Percentiles rank a stretch among this genome's conserved stretches.
Evolutionary conservation across 2,888 invertebrate genomes (phyloP).

Genomic region (Eretmocerus hayati): DNA sequence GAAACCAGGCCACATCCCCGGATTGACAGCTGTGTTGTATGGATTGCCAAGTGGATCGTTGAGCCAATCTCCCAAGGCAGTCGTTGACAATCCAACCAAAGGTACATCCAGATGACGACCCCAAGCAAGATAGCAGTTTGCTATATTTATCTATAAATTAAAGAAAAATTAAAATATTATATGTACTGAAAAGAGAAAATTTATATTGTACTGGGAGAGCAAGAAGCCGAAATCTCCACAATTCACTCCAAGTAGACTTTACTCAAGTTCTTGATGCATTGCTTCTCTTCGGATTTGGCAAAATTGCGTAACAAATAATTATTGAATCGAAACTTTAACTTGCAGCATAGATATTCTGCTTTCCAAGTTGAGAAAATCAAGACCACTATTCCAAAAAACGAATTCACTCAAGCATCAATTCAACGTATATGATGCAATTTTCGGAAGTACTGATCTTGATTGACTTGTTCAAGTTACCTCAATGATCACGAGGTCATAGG

Average conservation of each 20-base stretch:
- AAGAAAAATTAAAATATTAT: not conserved
- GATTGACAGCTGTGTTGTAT: not conserved
- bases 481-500: slow-evolving; percentile 25
- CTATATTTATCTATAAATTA: slow-evolving; percentile 29
- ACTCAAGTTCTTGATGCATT: no score
- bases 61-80: slow-evolving; percentile 3
- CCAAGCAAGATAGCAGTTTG: slow-evolving; percentile 35
- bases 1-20: not conserved
- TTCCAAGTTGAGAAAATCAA: no score
- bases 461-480: slow-evolving; percentile 25
- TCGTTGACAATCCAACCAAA: not conserved
- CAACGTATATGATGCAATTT: no score
- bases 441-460: not conserved
- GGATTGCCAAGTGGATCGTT: slow-evolving; percentile 9
- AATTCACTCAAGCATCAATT: not conserved
- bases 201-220: not conserved
- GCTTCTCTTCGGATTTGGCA: no score
- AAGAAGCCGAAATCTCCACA: no score
- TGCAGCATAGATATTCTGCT: no score
- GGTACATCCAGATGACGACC: slow-evolving; percentile 33
- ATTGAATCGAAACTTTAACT: not conserved
- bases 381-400: not conserved
- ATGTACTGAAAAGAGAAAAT: not conserved
- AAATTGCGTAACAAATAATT: not conserved
- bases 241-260: no score